Percentiles rank a stretch among this genome's conserved stretches.
phyloP scores from a whole-genome alignment of 2,888 invertebrate species.

The Heliconius ethilla region DNA sequence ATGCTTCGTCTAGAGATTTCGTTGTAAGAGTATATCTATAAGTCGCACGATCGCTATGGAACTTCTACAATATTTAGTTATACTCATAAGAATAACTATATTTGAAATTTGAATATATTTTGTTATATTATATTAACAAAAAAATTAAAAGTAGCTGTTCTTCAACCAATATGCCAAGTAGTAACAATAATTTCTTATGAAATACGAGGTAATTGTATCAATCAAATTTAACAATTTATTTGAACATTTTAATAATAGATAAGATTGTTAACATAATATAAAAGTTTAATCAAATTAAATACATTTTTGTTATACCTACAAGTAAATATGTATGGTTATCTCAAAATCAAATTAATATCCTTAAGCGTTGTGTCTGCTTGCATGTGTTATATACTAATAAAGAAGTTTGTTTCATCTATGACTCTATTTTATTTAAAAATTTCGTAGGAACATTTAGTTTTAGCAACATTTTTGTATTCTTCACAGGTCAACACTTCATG shows the following conservation, averaged over 20 bases:
- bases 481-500: background rate
- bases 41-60: background rate
- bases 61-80: background rate
- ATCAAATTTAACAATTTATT: background rate
- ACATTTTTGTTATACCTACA: slow-evolving; percentile 30
- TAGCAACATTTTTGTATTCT: background rate
- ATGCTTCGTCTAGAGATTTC: slow-evolving; percentile 9
- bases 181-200: background rate
- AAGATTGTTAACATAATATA: slow-evolving; percentile 13
- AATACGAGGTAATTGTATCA: background rate
- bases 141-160: background rate
- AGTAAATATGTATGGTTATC: background rate
- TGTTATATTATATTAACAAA: background rate
- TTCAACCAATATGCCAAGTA: background rate
- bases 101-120: background rate
- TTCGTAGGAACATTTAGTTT: background rate
- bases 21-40: background rate
- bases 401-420: slow-evolving; percentile 46
- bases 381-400: slow-evolving; percentile 50
- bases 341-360: slow-evolving; percentile 19
- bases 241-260: slow-evolving; percentile 2
- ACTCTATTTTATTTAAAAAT: slow-evolving; percentile 10
- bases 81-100: background rate
- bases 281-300: slow-evolving; percentile 3
- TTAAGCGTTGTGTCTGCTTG: slow-evolving; percentile 47